Percentiles rank a stretch among this genome's conserved stretches.
Evolutionary conservation across 2,888 invertebrate genomes (phyloP).

Genomic region (Lysandra coridon): DNA sequence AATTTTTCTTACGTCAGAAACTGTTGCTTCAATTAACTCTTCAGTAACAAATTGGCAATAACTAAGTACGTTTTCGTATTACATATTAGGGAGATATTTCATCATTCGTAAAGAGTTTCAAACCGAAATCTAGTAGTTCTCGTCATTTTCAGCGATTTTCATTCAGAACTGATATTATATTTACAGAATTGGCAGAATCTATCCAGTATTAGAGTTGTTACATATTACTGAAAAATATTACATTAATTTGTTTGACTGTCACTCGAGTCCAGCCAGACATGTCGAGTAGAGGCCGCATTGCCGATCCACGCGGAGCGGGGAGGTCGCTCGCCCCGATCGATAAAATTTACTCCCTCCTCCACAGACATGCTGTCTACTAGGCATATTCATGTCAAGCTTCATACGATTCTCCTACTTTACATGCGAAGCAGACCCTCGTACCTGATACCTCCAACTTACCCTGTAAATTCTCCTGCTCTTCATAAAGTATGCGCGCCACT

Average conservation of each 20-base stretch:
- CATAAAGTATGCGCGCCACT: neutral
- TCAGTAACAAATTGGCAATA: neutral
- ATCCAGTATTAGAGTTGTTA: too few relatives aligned
- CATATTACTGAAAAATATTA: neutral
- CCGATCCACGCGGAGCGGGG: conserved; percentile 44
- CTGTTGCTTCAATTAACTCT: neutral
- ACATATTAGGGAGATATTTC: neutral
- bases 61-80: neutral
- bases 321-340: conserved; percentile 48
- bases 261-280: conserved; percentile 21
- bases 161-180: neutral
- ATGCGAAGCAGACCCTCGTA: neutral
- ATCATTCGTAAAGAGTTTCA: neutral
- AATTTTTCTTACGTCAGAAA: neutral
- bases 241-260: conserved; percentile 2
- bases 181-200: neutral
- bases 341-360: conserved; percentile 46
- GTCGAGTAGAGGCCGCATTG: conserved; percentile 26
- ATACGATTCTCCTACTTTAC: conserved; percentile 8
- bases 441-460: neutral
- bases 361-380: conserved; percentile 51
- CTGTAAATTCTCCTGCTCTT: neutral
- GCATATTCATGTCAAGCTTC: conserved; percentile 9
- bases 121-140: neutral
- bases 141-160: neutral